A percentile compares a stretch with the other conserved stretches of the same genome.
These are phyloP conservation scores for Microtus richardsoni DNA, from an alignment of 2,113 vertebrate genomes.

Conservation along the genomic window DNA sequence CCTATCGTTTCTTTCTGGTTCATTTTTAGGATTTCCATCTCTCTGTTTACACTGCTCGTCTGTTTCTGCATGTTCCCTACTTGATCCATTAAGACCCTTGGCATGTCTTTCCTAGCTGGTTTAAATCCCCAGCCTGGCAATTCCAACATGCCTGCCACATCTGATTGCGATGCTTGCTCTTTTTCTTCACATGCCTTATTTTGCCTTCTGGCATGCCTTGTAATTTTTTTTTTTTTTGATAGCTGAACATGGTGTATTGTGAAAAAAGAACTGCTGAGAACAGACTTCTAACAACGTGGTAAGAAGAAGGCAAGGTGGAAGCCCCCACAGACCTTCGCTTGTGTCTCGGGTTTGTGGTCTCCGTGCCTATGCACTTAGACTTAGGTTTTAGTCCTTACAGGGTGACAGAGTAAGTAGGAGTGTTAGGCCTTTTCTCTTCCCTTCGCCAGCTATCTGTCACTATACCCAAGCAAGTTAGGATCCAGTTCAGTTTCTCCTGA, in stretches of 20 bases:
- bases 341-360: not conserved
- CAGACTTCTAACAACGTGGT: not conserved
- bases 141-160: not conserved
- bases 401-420: not conserved
- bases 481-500: not conserved
- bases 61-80: not conserved
- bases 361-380: not conserved
- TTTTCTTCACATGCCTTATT: not conserved
- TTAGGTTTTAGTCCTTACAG: not conserved
- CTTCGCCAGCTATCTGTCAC: not conserved
- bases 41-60: not conserved
- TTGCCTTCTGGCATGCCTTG: not conserved
- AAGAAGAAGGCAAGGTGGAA: no score
- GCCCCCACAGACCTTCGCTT: not conserved
- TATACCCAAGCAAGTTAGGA: not conserved
- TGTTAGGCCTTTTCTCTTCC: not conserved
- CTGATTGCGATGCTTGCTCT: not conserved
- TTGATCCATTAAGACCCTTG: not conserved
- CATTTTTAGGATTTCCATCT: not conserved
- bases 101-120: not conserved
- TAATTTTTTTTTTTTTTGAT: not conserved
- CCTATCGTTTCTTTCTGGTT: not conserved
- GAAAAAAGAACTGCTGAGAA: not conserved
- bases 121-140: constrained; percentile 1
- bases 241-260: not conserved